phyloP scores from a whole-genome alignment of 2,797 vertebrate species.

The Gila robusta region DNA sequence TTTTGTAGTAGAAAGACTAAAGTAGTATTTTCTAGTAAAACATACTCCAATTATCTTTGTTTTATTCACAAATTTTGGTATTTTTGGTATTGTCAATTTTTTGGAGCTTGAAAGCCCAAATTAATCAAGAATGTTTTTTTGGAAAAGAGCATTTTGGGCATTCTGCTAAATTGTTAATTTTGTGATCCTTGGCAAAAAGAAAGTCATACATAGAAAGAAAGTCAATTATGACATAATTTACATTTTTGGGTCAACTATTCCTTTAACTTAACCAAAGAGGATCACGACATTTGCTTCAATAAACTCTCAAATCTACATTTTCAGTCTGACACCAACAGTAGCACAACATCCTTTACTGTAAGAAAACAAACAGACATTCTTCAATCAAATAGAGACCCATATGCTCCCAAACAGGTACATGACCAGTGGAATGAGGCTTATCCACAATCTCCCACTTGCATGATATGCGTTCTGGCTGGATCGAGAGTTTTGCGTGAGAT shows the following conservation, averaged over 20 bases:
- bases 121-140: not conserved
- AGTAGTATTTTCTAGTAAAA: not conserved
- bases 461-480: constrained; percentile 38
- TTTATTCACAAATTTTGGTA: not conserved
- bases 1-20: not conserved
- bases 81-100: not conserved
- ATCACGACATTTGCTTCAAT: not conserved
- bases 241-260: not conserved
- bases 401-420: constrained; percentile 46
- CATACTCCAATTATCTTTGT: not conserved
- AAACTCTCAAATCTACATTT: constrained; percentile 34
- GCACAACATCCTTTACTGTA: constrained; percentile 29
- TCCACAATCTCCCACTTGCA: constrained; percentile 39
- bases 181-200: not conserved
- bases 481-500: constrained; percentile 61
- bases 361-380: constrained; percentile 35
- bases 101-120: not conserved
- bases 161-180: not conserved
- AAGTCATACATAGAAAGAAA: not conserved
- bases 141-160: not conserved
- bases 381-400: constrained; percentile 22
- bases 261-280: not conserved
- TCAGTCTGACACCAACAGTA: constrained; percentile 35
- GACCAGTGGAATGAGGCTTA: constrained; percentile 37
- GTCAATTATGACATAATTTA: not conserved